Evolutionary conservation across 1,140 invertebrate species (phyloP).

Genomic region (Octopus sinensis): DNA sequence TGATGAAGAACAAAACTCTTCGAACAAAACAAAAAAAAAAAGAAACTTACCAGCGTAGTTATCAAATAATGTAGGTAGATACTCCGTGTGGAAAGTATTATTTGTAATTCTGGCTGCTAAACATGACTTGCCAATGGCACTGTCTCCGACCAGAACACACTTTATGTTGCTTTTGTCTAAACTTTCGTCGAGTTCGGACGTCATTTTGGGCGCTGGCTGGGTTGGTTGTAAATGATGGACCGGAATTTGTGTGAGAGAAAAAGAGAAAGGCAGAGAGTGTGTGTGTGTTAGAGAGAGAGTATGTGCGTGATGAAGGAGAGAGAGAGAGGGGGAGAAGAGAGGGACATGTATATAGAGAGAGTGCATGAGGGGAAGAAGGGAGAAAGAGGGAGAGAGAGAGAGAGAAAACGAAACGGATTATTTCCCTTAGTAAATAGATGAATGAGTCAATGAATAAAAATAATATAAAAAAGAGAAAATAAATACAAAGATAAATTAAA

Average conservation of each 20-base stretch:
- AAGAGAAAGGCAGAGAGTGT: background rate
- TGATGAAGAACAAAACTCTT: too few relatives aligned
- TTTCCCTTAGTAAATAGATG: background rate
- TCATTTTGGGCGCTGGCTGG: constrained; percentile 23
- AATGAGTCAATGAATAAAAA: too few relatives aligned
- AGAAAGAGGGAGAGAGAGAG: background rate
- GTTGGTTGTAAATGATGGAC: background rate
- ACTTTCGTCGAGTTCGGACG: constrained; percentile 25
- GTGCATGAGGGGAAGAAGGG: constrained; percentile 4
- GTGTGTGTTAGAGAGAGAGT: background rate
- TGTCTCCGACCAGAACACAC: constrained; percentile 89
- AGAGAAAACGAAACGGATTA: background rate
- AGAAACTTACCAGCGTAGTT: constrained; percentile 41
- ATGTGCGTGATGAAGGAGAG: too few relatives aligned
- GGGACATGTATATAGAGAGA: too few relatives aligned
- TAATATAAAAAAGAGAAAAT: too few relatives aligned
- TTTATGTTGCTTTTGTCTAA: constrained; percentile 61
- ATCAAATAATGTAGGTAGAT: constrained; percentile 46
- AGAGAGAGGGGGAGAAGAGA: too few relatives aligned
- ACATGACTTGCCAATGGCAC: constrained; percentile 75
- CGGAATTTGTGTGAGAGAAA: background rate
- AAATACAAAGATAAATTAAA: too few relatives aligned
- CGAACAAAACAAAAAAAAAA: too few relatives aligned
- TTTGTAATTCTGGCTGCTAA: constrained; percentile 35
- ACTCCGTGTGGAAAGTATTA: constrained; percentile 37